Percentiles rank a stretch among this genome's conserved stretches.
Conservation (phyloP, 1,140 invertebrate species). For the Choristoneura fumiferana region DNA sequence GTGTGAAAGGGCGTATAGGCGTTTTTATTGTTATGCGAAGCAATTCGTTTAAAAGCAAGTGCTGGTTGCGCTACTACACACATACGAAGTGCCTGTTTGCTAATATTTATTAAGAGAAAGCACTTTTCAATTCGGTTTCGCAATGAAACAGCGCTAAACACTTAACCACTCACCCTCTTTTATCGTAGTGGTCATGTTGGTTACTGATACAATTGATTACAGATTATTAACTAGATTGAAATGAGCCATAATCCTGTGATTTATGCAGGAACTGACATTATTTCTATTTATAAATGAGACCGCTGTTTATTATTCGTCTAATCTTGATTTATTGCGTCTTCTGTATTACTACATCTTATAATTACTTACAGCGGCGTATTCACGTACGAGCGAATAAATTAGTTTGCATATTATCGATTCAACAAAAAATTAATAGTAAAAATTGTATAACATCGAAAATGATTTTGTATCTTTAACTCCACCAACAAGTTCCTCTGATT, state of each 20-base stretch:
- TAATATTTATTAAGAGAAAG: slow-evolving; percentile 68
- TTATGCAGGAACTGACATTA: slow-evolving; percentile 15
- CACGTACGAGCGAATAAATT: neutral
- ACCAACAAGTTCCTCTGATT: too few relatives aligned
- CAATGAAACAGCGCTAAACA: slow-evolving; percentile 46
- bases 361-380: neutral
- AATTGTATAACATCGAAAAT: too few relatives aligned
- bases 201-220: neutral
- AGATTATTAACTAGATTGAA: neutral
- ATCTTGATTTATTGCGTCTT: slow-evolving; percentile 35
- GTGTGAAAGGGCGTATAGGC: slow-evolving; percentile 70
- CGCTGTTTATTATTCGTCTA: slow-evolving; percentile 31
- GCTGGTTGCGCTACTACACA: slow-evolving; percentile 58
- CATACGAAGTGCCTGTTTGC: slow-evolving; percentile 68
- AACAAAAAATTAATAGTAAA: too few relatives aligned
- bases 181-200: neutral
- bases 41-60: slow-evolving; percentile 77
- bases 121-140: slow-evolving; percentile 44
- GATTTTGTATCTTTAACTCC: too few relatives aligned
- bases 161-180: slow-evolving; percentile 10
- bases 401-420: too few relatives aligned
- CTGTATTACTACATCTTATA: slow-evolving; percentile 21
- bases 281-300: slow-evolving; percentile 24
- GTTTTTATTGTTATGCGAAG: slow-evolving; percentile 75
- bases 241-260: neutral